These are phyloP conservation scores for Propithecus perrieri DNA, from an alignment of 2,797 vertebrate species.

Conservation along the genomic window DNA sequence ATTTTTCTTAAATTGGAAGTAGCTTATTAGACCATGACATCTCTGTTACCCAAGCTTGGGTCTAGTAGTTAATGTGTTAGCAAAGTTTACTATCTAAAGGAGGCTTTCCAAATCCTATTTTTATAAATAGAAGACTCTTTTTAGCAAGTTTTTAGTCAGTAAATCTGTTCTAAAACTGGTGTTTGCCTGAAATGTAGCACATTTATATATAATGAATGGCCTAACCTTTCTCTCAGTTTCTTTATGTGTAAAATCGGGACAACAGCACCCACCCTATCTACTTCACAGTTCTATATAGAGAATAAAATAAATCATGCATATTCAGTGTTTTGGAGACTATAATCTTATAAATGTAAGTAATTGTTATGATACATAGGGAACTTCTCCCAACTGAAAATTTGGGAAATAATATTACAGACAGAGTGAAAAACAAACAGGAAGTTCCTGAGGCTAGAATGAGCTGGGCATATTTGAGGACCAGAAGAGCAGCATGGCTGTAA, in stretches of 20 bases:
- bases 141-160: not conserved
- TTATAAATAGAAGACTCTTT: slow-evolving; percentile 29
- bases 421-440: slow-evolving; percentile 31
- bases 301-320: not conserved
- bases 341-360: slow-evolving; percentile 44
- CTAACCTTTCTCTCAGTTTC: not conserved
- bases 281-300: not conserved
- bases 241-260: not conserved
- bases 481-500: not conserved
- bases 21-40: not conserved
- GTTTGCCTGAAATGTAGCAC: slow-evolving; percentile 22
- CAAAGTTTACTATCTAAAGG: slow-evolving; percentile 2
- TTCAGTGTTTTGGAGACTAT: not conserved
- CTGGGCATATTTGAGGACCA: not conserved
- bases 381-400: not conserved
- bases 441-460: not conserved
- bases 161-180: not conserved
- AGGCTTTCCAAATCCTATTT: slow-evolving; percentile 7
- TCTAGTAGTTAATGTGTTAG: not conserved
- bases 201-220: slow-evolving; percentile 1
- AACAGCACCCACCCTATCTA: not conserved
- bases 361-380: not conserved
- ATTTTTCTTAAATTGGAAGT: not conserved
- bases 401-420: not conserved
- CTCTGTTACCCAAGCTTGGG: not conserved